Conservation (phyloP, 1,140 invertebrate species). For the Bombus superbus region DNA sequence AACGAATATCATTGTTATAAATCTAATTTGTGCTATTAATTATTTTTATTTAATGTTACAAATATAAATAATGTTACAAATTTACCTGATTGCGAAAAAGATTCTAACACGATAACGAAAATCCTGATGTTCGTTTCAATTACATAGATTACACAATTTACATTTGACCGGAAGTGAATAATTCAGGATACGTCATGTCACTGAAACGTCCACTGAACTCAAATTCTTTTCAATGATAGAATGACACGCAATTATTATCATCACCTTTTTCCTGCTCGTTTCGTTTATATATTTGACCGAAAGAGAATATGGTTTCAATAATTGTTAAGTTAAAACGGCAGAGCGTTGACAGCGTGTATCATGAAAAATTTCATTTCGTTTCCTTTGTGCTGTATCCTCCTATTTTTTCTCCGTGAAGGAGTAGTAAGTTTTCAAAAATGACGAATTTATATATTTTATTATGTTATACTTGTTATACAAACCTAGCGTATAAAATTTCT, state of each 20-base stretch:
- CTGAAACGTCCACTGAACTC: slow-evolving; percentile 19
- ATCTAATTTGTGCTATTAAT: background rate
- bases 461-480: background rate
- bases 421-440: slow-evolving; percentile 44
- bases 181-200: slow-evolving; percentile 35
- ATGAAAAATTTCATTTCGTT: slow-evolving; percentile 5
- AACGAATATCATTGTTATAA: background rate
- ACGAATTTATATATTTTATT: too few species aligned
- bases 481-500: background rate
- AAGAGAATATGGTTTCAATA: background rate
- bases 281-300: slow-evolving; percentile 21
- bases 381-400: slow-evolving; percentile 27
- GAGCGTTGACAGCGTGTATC: background rate
- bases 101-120: background rate
- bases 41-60: background rate
- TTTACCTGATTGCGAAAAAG: background rate
- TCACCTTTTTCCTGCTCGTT: slow-evolving; percentile 37
- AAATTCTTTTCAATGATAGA: slow-evolving; percentile 22
- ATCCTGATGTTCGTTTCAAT: background rate
- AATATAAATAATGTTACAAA: too few species aligned
- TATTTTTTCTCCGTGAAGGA: slow-evolving; percentile 34
- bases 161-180: background rate
- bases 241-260: slow-evolving; percentile 31
- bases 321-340: background rate
- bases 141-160: slow-evolving; percentile 10